These are phyloP conservation scores for Epinotia brunnichana DNA, from an alignment of 2,888 invertebrate genomes.

Conservation along the genomic window DNA sequence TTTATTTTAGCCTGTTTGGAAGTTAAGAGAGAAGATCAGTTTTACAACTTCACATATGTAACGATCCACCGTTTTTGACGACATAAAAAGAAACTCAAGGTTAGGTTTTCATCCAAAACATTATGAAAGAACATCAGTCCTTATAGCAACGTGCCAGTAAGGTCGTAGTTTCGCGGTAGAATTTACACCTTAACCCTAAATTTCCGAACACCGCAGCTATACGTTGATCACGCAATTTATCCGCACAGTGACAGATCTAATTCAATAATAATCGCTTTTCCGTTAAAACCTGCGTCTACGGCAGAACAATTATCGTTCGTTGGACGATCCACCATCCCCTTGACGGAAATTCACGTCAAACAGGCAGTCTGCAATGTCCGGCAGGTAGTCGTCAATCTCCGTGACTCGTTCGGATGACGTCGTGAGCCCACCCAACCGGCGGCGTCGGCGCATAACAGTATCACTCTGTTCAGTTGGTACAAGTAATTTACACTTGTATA, in stretches of 20 bases:
- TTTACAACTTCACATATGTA: no score
- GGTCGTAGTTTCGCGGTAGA: not conserved
- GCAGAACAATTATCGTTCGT: constrained; percentile 45
- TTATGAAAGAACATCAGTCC: no score
- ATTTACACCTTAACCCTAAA: no score
- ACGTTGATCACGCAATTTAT: not conserved
- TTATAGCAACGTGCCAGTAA: no score
- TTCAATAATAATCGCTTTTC: constrained; percentile 1
- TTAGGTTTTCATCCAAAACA: no score
- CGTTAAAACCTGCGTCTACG: constrained; percentile 2
- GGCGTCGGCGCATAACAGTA: constrained; percentile 58
- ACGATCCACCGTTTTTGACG: no score
- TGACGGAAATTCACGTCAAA: constrained; percentile 47
- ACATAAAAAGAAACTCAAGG: no score
- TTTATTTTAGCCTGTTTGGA: no score
- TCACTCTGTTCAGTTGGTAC: constrained; percentile 48
- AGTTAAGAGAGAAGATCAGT: no score
- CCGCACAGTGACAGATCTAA: not conserved
- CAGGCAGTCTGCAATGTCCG: constrained; percentile 51
- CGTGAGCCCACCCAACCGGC: constrained; percentile 69
- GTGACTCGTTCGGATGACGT: constrained; percentile 65
- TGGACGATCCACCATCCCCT: constrained; percentile 42
- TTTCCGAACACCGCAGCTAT: not conserved
- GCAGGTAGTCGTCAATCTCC: constrained; percentile 71
- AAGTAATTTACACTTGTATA: constrained; percentile 45